Base-by-base conservation (phyloP, 1,140 invertebrate species). In the Heliconius himera region DNA sequence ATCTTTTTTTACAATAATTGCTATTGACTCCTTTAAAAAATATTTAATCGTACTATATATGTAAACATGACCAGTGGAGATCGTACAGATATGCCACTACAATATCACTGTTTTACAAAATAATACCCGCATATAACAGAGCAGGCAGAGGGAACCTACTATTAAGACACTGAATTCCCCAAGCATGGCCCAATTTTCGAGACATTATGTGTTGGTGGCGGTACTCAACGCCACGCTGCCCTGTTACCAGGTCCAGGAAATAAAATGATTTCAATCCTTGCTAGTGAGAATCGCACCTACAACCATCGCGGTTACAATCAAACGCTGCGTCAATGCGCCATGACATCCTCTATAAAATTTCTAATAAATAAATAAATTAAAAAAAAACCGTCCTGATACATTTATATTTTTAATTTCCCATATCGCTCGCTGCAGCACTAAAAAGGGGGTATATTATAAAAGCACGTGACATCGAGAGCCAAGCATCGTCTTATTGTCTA, bases 401-500 rank as follows among this genome's bases (percentile, higher is more conserved):
- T 60, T 60, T 60, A 60, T 22, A 60, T 60, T 22, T 60, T 16
- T 13, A 29, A 13, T 66, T 66, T 66, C 5, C 16, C 60, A 66
- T 66, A 29, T 29, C 11, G 3, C 60, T 6, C 11, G 3, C 60
- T 6, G 5, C 4, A 66, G 1, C 5, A 66, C 18, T 22, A 66
- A 66, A 66, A 66, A 29, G 22, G 60, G 60, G 60, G 60, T 26
- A 66, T 66, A 66, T 66, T 66, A 66, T 66, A 66, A 66, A 66
- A 66, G 60, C 26, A 66, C 26, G 26, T 66, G 60, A 66, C 26
- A 66, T 66, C 60, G 60, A 66, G n/a, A 66, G 60, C 60, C 11
- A 66, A 66, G 60, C 60, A 26, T 66, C 70, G 38, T 72, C 70
- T 72, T 36, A 41, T 41, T 72, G 70, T 72, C 33, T 41, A 29